Evolutionary conservation across 2,888 invertebrate genomes (phyloP).

Genomic region (Argynnis bischoffii): DNA sequence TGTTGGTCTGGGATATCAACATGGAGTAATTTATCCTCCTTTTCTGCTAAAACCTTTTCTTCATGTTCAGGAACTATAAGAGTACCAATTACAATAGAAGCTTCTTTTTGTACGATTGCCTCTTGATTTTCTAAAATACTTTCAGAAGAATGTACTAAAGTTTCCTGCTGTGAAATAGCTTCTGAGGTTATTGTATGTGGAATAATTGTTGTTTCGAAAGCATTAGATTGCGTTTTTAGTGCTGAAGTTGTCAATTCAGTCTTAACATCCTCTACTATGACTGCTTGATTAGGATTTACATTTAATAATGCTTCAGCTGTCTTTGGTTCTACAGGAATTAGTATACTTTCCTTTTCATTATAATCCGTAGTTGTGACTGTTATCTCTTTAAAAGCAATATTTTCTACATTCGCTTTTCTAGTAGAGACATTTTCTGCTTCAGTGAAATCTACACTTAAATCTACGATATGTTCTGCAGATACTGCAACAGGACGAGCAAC

Average conservation of each 20-base stretch:
- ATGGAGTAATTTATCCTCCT: conserved; percentile 74
- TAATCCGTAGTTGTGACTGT: conserved; percentile 76
- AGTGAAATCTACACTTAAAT: conserved; percentile 61
- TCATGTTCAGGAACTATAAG: conserved; percentile 82
- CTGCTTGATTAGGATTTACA: conserved; percentile 67
- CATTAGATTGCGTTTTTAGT: conserved; percentile 50
- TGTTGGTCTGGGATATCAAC: conserved; percentile 66
- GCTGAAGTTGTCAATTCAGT: conserved; percentile 66
- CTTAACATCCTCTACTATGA: conserved; percentile 78
- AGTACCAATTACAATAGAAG: conserved; percentile 67
- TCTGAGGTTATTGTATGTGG: conserved; percentile 70
- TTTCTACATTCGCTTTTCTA: conserved; percentile 73
- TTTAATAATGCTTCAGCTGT: conserved; percentile 50
- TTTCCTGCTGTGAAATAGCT: conserved; percentile 82
- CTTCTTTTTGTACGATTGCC: conserved; percentile 61
- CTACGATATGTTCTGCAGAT: conserved; percentile 71
- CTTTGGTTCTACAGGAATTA: conserved; percentile 45
- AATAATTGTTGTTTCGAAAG: conserved; percentile 58
- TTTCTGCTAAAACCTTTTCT: conserved; percentile 82
- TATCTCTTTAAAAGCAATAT: conserved; percentile 79
- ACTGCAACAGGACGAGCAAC: conserved; percentile 76
- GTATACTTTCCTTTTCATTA: conserved; percentile 81
- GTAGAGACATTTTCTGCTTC: conserved; percentile 42
- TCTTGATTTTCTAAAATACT: conserved; percentile 53
- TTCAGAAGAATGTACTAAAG: conserved; percentile 74